Evolutionary conservation across 2,888 invertebrate species (phyloP).

Genomic region (Orthosia gothica): DNA sequence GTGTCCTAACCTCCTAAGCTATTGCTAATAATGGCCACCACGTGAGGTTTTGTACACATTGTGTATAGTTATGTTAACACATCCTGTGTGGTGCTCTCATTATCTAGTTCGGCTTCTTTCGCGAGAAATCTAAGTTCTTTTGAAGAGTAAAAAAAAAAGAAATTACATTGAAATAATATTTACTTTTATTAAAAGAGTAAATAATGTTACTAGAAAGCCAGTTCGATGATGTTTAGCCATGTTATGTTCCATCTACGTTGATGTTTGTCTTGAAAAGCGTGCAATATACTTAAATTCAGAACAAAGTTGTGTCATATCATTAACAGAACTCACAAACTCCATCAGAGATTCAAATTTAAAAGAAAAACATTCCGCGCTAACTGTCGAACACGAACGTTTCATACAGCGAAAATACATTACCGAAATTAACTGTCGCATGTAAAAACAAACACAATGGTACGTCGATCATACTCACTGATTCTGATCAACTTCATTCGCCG

Average conservation of each 20-base stretch:
- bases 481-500: constrained; percentile 56
- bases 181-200: too few species aligned
- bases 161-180: too few species aligned
- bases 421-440: constrained; percentile 62
- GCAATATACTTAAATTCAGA: constrained; percentile 6
- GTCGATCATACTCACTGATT: constrained; percentile 61
- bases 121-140: neutral
- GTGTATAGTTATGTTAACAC: neutral
- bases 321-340: constrained; percentile 15
- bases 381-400: constrained; percentile 40
- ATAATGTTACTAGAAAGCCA: too few species aligned
- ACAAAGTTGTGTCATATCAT: constrained; percentile 26
- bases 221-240: neutral
- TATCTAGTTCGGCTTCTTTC: neutral
- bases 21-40: neutral
- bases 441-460: constrained; percentile 56
- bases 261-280: neutral
- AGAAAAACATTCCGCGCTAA: constrained; percentile 34
- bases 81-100: neutral
- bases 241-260: neutral
- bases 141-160: neutral
- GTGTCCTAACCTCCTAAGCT: neutral
- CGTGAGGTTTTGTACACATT: neutral
- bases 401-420: constrained; percentile 42
- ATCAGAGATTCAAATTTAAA: constrained; percentile 38